Evolutionary conservation across 2,797 vertebrate species (phyloP).

Genomic region (Protonibea diacanthus): DNA sequence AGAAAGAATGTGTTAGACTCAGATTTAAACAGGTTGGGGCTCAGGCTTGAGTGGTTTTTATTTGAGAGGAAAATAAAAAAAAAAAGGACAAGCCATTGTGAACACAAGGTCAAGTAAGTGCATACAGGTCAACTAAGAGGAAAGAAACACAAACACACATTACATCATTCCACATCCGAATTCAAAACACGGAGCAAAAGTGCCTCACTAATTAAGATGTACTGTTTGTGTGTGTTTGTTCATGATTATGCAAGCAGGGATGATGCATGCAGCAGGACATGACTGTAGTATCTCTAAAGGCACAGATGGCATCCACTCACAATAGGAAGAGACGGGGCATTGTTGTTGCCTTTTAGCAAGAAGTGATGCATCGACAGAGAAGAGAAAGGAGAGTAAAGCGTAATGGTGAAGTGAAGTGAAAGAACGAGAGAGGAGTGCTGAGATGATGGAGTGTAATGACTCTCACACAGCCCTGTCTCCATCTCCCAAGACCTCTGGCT

Average conservation of each 20-base stretch:
- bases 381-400: slow-evolving; percentile 61
- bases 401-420: slow-evolving; percentile 63
- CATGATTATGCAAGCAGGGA: slow-evolving; percentile 53
- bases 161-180: slow-evolving; percentile 51
- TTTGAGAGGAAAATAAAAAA: slow-evolving; percentile 11
- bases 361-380: slow-evolving; percentile 72
- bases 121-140: slow-evolving; percentile 43
- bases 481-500: slow-evolving; percentile 80
- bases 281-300: slow-evolving; percentile 74
- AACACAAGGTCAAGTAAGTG: slow-evolving; percentile 44
- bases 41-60: slow-evolving; percentile 1
- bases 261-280: slow-evolving; percentile 67
- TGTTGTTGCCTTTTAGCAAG: slow-evolving; percentile 74
- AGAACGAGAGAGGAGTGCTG: slow-evolving; percentile 61
- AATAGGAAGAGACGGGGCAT: slow-evolving; percentile 67
- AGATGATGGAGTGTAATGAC: slow-evolving; percentile 81
- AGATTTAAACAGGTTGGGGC: neutral
- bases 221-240: slow-evolving; percentile 57
- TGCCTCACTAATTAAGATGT: slow-evolving; percentile 64
- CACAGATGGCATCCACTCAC: slow-evolving; percentile 72
- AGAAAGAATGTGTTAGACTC: slow-evolving; percentile 2
- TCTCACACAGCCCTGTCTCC: slow-evolving; percentile 69
- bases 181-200: slow-evolving; percentile 52
- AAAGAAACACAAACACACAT: slow-evolving; percentile 45
- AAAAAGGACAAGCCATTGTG: slow-evolving; percentile 8